These are phyloP conservation scores for Drosophila paulistorum DNA, from an alignment of 1,140 invertebrate genomes.

Conservation along the genomic window DNA sequence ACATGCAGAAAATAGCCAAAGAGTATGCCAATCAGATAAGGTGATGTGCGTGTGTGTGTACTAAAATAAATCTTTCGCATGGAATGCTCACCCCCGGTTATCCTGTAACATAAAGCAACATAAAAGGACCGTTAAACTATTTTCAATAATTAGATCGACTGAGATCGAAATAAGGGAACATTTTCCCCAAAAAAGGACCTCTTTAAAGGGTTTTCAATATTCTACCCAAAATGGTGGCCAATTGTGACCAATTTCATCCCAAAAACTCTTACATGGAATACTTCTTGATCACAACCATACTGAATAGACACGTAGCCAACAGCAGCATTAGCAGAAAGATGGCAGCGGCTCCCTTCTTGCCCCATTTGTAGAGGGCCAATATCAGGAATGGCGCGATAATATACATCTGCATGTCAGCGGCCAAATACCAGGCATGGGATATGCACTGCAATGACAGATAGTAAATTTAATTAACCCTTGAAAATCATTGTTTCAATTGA, in stretches of 20 bases:
- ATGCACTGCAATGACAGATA: constrained; percentile 87
- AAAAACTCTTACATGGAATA: constrained; percentile 37
- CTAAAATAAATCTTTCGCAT: constrained; percentile 37
- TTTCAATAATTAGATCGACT: too few species aligned
- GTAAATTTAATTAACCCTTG: too few species aligned
- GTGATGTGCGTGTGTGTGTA: constrained; percentile 51
- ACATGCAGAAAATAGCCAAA: constrained; percentile 57
- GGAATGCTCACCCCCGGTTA: too few species aligned
- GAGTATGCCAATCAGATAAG: constrained; percentile 51
- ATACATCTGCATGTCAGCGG: constrained; percentile 93
- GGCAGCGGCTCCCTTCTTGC: constrained; percentile 52
- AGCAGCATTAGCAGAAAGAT: constrained; percentile 44
- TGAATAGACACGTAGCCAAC: constrained; percentile 48
- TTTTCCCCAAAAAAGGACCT: too few species aligned
- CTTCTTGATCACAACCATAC: constrained; percentile 46
- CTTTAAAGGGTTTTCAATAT: too few species aligned
- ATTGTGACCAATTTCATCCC: too few species aligned
- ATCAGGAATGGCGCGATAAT: constrained; percentile 89
- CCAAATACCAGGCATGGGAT: constrained; percentile 94
- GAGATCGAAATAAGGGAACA: too few species aligned
- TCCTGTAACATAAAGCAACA: too few species aligned
- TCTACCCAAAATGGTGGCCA: too few species aligned
- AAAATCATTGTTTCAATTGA: too few species aligned
- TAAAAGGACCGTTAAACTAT: too few species aligned
- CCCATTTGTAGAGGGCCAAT: constrained; percentile 87